Base-by-base conservation (phyloP, 2,113 vertebrate genomes). In the Panurus biarmicus region DNA sequence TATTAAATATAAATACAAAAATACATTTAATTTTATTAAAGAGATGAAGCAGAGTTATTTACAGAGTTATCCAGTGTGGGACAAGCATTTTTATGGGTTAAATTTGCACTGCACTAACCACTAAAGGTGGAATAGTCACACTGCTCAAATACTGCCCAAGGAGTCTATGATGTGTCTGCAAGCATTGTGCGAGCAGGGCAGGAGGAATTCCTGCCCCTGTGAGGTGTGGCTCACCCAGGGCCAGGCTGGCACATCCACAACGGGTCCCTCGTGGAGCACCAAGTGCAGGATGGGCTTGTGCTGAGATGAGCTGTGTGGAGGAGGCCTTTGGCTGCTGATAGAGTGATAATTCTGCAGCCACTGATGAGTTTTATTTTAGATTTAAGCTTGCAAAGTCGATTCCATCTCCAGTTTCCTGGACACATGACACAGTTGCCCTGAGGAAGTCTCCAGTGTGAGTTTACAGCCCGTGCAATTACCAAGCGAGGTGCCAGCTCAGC, bases 11-110 rank as follows among this genome's bases (percentile, higher is more conserved):
- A 51, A 71, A 60, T 67, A 19, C 12, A 11, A 80, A 73, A 82
- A 61, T 36, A 3, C 7, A 33, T 57, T 35, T 33, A 12, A 28
- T 89, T 78, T 79, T 50, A n/a, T 58, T 53, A 77, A 83, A 47
- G 26, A 17, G 29, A 13, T 0, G 0, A 8, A 12, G 13, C 0
- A 0, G 5, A 1, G 6, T 38, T 80, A 11, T 60, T 86, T 76
- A 18, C 7, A 2, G 73, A n/a, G 53, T 88, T 70, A 36, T 51
- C 47, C 28, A 42, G 20, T 40, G 33, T 7, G 2, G 26, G 25
- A 19, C 20, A 77, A 58, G 17, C 2, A 0, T 58, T 88, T 82
- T 78, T 74, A 56, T 56, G 44, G n/a, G n/a, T 67, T 71, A 64
- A 44, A 28, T 31, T 75, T 77, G 29, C 20, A 22, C 21, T 38